These are phyloP conservation scores for Drosophila yakuba DNA, from an alignment of 1,140 invertebrate species.

Conservation along the genomic window DNA sequence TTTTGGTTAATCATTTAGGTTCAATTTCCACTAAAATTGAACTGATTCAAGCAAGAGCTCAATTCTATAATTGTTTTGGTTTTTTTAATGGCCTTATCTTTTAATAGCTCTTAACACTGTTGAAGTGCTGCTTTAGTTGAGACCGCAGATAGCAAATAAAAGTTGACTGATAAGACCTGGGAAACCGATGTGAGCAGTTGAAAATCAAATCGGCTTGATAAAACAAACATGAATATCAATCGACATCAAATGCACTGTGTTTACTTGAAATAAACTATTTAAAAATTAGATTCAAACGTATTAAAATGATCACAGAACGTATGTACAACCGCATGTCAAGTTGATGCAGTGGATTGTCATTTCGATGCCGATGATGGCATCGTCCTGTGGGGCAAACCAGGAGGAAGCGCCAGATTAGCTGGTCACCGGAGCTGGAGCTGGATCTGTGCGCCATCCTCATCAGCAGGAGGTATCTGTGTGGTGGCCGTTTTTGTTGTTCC, in stretches of 20 bases:
- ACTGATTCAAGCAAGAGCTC: conserved; percentile 13
- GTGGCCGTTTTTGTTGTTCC: conserved; percentile 11
- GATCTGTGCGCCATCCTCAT: conserved; percentile 13
- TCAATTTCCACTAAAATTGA: conserved; percentile 6
- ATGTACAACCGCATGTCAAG: conserved; percentile 28
- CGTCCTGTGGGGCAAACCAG: conserved; percentile 9
- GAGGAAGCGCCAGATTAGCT: conserved; percentile 36
- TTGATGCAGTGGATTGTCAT: conserved; percentile 24
- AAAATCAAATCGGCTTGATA: conserved; percentile 22
- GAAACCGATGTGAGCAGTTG: too few species aligned
- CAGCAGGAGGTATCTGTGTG: conserved; percentile 29
- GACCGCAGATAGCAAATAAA: conserved; percentile 22
- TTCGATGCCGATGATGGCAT: conserved; percentile 5
- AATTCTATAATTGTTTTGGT: conserved; percentile 25
- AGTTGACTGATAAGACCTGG: conserved; percentile 23
- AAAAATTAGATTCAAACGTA: too few species aligned
- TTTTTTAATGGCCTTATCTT: conserved; percentile 18
- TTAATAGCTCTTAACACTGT: conserved; percentile 1
- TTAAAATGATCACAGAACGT: neutral
- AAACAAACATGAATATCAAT: conserved; percentile 6
- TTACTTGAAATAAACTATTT: neutral
- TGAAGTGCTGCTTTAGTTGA: conserved; percentile 4
- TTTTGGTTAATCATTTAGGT: neutral
- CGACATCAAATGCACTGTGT: neutral
- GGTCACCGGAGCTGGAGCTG: conserved; percentile 20